Conservation (phyloP, 2,888 invertebrate species). For the Drosophila lutescens region DNA sequence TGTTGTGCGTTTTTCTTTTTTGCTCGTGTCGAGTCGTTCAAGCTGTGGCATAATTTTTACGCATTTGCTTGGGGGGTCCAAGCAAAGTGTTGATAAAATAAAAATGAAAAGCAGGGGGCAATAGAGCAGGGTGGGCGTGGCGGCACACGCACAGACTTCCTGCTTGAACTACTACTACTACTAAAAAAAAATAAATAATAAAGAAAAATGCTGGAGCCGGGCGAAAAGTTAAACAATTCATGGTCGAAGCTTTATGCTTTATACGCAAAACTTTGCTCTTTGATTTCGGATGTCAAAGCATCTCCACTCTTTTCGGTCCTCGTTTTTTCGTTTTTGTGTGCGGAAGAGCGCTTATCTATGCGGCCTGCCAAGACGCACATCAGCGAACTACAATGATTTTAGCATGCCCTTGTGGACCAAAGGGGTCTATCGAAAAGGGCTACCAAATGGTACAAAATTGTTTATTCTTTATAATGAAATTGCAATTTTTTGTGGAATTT, state of each 20-base stretch:
- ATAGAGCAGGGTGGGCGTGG: slow-evolving; percentile 23
- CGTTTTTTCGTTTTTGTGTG: slow-evolving; percentile 13
- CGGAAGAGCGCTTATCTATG: slow-evolving; percentile 46
- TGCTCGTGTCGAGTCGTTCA: slow-evolving; percentile 41
- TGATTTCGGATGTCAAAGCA: slow-evolving; percentile 54
- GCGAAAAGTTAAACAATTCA: slow-evolving; percentile 55
- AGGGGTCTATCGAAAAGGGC: neutral
- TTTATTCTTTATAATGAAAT: neutral
- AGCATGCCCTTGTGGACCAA: slow-evolving; percentile 17
- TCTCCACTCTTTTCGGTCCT: slow-evolving; percentile 11
- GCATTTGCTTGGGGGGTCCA: slow-evolving; percentile 56
- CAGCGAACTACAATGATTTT: slow-evolving; percentile 2
- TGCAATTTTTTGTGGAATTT: too few relatives aligned
- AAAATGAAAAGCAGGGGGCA: slow-evolving; percentile 2
- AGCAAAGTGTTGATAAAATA: slow-evolving; percentile 32
- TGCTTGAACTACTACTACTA: slow-evolving; percentile 15
- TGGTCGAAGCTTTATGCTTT: slow-evolving; percentile 51
- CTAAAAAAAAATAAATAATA: slow-evolving; percentile 27
- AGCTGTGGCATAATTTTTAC: slow-evolving; percentile 65
- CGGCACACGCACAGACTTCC: slow-evolving; percentile 35
- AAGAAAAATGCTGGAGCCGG: slow-evolving; percentile 20
- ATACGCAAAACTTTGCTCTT: slow-evolving; percentile 55
- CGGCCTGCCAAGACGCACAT: slow-evolving; percentile 46
- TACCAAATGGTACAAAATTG: neutral
- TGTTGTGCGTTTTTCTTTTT: slow-evolving; percentile 32